Evolutionary conservation across 2,888 invertebrate species (phyloP).

Genomic region (Lumbricus terrestris): DNA sequence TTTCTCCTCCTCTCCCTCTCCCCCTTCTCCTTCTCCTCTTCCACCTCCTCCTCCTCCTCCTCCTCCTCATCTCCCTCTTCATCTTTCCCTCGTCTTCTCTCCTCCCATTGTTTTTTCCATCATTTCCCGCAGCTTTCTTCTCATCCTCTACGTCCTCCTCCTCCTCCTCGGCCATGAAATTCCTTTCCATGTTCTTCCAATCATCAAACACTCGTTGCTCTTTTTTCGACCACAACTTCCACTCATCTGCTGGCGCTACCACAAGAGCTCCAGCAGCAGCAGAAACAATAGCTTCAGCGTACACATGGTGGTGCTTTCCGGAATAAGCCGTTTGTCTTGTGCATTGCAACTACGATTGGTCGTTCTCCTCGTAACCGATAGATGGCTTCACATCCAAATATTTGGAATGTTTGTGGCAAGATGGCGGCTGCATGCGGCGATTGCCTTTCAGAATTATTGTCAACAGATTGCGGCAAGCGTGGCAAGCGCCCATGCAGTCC

Average conservation of each 20-base stretch:
- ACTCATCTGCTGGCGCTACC: not conserved
- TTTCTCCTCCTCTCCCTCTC: not conserved
- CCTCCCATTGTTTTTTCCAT: not conserved
- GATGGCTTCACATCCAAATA: not conserved
- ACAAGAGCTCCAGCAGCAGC: not conserved
- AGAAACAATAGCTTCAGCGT: not conserved
- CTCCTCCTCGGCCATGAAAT: not conserved
- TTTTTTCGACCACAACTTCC: not conserved
- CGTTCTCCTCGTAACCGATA: not conserved
- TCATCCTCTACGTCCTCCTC: not conserved
- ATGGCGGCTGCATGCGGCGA: not conserved
- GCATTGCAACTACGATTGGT: not conserved
- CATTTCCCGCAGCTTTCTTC: not conserved
- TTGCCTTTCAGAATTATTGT: not conserved
- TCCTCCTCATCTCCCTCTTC: too few relatives aligned
- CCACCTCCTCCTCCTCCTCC: too few relatives aligned
- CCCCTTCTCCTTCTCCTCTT: not conserved
- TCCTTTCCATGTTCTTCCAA: not conserved
- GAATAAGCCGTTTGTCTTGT: not conserved
- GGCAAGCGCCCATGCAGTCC: not conserved
- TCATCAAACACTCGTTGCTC: not conserved
- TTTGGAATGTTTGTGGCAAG: not conserved
- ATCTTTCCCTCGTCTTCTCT: not conserved
- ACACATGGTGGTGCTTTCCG: not conserved
- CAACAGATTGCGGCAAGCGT: not conserved